Conservation (phyloP, 2,797 vertebrate genomes). For the Pempheris klunzingeri region DNA sequence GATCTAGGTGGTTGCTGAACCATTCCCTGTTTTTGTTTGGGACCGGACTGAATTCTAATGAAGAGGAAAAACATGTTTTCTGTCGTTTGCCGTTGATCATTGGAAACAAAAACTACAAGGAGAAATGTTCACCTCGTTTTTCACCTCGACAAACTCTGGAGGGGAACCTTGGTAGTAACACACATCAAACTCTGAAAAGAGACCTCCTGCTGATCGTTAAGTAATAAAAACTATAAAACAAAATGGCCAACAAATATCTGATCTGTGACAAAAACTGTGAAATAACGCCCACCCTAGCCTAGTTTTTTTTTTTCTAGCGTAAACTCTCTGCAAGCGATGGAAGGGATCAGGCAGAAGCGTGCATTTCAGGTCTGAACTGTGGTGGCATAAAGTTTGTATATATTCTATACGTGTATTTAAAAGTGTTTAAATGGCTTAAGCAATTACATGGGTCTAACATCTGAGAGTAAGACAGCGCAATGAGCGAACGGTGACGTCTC, state of each 20-base stretch:
- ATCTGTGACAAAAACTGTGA: constrained; percentile 47
- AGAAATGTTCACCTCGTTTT: constrained; percentile 32
- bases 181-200: constrained; percentile 37
- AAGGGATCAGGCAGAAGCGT: constrained; percentile 39
- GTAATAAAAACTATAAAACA: constrained; percentile 48
- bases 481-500: constrained; percentile 21
- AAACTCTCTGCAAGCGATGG: constrained; percentile 35
- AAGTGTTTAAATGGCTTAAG: constrained; percentile 70
- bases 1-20: constrained; percentile 18
- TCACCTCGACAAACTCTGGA: constrained; percentile 6
- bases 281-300: constrained; percentile 21
- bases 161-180: not conserved
- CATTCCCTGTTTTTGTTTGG: not conserved
- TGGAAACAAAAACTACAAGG: constrained; percentile 6
- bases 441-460: constrained; percentile 43
- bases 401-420: constrained; percentile 86
- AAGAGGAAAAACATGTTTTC: constrained; percentile 15
- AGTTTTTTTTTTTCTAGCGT: constrained; percentile 50
- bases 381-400: constrained; percentile 78
- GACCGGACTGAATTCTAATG: constrained; percentile 17
- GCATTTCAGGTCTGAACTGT: constrained; percentile 62
- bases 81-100: constrained; percentile 2
- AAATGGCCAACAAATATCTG: constrained; percentile 35
- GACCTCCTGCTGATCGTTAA: constrained; percentile 19
- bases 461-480: constrained; percentile 32